Conservation (phyloP, 2,797 vertebrate species). For the Anisognathus igniventris region DNA sequence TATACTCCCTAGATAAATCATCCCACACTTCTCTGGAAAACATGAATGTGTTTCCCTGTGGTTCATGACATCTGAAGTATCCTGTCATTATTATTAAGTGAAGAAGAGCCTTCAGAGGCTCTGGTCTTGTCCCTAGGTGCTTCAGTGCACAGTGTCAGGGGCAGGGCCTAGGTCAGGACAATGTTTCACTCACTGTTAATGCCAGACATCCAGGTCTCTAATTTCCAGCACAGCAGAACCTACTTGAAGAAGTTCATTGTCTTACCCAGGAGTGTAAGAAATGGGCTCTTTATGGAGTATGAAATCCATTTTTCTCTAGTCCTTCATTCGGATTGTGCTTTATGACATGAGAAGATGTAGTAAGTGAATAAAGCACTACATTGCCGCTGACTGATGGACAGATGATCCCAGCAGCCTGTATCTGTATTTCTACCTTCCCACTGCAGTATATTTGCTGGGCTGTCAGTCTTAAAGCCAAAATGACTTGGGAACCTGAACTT, state of each 20-base stretch:
- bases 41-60: neutral
- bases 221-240: neutral
- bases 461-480: neutral
- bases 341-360: conserved; percentile 17
- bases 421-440: neutral
- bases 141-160: neutral
- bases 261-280: conserved; percentile 31
- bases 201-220: neutral
- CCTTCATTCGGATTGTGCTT: neutral
- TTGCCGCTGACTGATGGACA: conserved; percentile 10
- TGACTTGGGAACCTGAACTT: neutral
- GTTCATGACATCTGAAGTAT: neutral
- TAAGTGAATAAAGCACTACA: conserved; percentile 23
- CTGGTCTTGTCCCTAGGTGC: neutral
- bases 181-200: neutral
- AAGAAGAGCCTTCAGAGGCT: neutral
- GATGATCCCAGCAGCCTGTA: neutral
- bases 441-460: neutral
- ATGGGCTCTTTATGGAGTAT: conserved; percentile 36
- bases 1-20: neutral
- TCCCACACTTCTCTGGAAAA: neutral
- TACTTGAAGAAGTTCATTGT: neutral
- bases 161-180: neutral
- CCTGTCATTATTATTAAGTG: neutral
- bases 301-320: conserved; percentile 35